A percentile compares a stretch with the other conserved stretches of the same genome.
Evolutionary conservation across 2,888 invertebrate species (phyloP).

Genomic region (Trachelus iudaicus): DNA sequence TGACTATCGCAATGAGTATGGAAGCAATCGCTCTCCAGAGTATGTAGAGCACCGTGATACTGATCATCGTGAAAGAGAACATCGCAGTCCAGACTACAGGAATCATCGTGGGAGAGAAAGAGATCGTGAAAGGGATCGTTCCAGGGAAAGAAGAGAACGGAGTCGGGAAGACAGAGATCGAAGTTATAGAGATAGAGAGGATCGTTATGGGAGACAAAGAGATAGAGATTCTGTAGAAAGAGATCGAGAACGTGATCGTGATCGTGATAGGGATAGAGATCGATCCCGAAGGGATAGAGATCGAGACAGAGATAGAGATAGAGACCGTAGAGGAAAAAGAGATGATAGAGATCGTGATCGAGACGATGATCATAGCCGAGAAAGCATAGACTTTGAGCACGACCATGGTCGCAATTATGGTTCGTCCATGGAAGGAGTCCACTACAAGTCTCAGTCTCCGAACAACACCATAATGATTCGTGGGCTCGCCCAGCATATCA

Average conservation of each 20-base stretch:
- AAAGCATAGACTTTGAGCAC: constrained; percentile 59
- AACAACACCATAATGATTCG: constrained; percentile 81
- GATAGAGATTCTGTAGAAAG: constrained; percentile 49
- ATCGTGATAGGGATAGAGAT: constrained; percentile 35
- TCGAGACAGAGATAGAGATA: constrained; percentile 50
- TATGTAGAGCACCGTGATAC: constrained; percentile 43
- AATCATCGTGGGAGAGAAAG: constrained; percentile 56
- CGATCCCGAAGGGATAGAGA: constrained; percentile 38
- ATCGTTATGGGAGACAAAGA: constrained; percentile 42
- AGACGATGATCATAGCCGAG: constrained; percentile 60
- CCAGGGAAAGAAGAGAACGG: constrained; percentile 55
- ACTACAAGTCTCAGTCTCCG: constrained; percentile 71
- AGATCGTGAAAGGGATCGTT: constrained; percentile 58
- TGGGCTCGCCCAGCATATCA: constrained; percentile 79
- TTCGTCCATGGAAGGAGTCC: constrained; percentile 65
- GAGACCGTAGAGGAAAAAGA: constrained; percentile 46
- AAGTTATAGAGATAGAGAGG: constrained; percentile 54
- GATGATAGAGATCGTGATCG: constrained; percentile 52
- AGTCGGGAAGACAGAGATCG: constrained; percentile 57
- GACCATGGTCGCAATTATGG: constrained; percentile 57
- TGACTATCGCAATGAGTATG: constrained; percentile 51
- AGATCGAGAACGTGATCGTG: constrained; percentile 50
- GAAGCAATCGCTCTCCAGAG: constrained; percentile 53
- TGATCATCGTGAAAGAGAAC: constrained; percentile 34
- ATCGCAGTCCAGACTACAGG: constrained; percentile 58